A percentile compares a stretch with the other conserved stretches of the same genome.
Conservation (phyloP, 2,797 vertebrate species). For the Saxicola maurus region DNA sequence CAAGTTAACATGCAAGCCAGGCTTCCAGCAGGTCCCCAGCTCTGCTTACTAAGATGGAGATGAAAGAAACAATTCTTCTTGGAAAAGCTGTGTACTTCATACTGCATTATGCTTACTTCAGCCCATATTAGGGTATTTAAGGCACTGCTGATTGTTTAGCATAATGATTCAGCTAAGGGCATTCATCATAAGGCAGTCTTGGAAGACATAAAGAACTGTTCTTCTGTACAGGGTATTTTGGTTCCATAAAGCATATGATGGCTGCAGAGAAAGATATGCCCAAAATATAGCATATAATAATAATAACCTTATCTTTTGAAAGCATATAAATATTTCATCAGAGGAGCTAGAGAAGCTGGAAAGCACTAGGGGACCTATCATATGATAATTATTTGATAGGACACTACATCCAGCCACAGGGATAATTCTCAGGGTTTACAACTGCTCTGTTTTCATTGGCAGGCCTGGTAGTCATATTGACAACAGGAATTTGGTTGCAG, state of each 20-base stretch:
- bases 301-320: constrained; percentile 37
- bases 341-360: constrained; percentile 1
- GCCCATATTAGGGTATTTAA: constrained; percentile 5
- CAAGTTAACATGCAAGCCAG: constrained; percentile 7
- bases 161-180: constrained; percentile 29
- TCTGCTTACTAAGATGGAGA: background rate
- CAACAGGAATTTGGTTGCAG: constrained; percentile 57
- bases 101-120: background rate
- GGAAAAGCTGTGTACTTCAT: background rate
- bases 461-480: constrained; percentile 17
- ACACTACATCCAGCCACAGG: constrained; percentile 41
- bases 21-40: background rate
- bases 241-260: background rate
- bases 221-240: constrained; percentile 9
- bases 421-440: constrained; percentile 66
- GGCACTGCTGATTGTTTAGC: constrained; percentile 46
- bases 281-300: background rate
- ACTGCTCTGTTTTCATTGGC: constrained; percentile 51
- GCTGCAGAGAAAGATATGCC: background rate
- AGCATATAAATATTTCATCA: constrained; percentile 30
- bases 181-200: constrained; percentile 38
- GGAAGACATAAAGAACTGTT: constrained; percentile 33
- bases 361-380: constrained; percentile 41
- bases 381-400: constrained; percentile 60
- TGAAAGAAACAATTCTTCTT: constrained; percentile 1